phyloP scores from a whole-genome alignment of 2,888 invertebrate genomes.

The Rhagonycha fulva region DNA sequence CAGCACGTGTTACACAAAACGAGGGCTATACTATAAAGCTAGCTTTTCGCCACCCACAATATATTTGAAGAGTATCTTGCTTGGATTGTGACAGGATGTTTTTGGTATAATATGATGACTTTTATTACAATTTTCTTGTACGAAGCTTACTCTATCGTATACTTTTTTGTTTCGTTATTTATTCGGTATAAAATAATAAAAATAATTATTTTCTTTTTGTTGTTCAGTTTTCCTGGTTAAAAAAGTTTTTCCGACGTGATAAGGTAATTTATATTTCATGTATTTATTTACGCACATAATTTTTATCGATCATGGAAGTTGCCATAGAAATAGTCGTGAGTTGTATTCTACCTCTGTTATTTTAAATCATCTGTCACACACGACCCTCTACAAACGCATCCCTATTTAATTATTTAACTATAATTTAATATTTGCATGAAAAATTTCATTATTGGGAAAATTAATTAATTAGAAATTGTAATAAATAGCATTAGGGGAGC shows the following conservation, averaged over 20 bases:
- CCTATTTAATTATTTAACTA: not conserved
- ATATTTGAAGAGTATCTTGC: conserved; percentile 21
- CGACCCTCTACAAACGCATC: not conserved
- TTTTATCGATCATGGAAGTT: not conserved
- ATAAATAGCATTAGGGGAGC: too few species aligned
- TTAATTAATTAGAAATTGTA: not conserved
- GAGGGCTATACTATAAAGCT: conserved; percentile 11
- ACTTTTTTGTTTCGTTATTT: not conserved
- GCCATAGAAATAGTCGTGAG: not conserved
- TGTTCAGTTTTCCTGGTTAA: not conserved
- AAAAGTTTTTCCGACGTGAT: not conserved
- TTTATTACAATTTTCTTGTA: conserved; percentile 7
- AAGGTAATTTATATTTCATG: too few species aligned
- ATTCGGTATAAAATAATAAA: not conserved
- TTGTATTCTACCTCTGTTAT: not conserved
- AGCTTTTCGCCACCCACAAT: conserved; percentile 22
- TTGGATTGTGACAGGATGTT: conserved; percentile 18
- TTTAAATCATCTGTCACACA: not conserved
- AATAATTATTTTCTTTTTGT: not conserved
- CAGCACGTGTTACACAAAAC: conserved; percentile 46
- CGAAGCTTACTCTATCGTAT: not conserved
- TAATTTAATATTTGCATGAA: not conserved
- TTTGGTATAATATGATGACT: conserved; percentile 19
- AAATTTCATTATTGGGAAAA: not conserved
- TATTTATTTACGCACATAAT: not conserved